Base-by-base conservation (phyloP, 2,797 vertebrate genomes). In the Danionella dracula region DNA sequence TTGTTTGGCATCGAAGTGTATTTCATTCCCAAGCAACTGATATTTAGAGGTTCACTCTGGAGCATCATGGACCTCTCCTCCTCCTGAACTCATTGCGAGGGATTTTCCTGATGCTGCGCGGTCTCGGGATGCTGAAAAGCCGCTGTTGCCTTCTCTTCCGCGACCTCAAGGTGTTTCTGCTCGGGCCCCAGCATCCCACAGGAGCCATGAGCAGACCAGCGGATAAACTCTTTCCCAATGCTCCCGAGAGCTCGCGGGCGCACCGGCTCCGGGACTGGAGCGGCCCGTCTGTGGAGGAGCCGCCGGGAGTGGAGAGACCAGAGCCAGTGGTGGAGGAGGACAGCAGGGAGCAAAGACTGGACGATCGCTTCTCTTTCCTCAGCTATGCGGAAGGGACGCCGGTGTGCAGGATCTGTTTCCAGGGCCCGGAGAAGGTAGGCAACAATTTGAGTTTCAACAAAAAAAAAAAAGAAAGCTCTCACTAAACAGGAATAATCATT, bases 371-470 rank as follows among this genome's bases (percentile, higher is more conserved):
- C 82, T 99, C 96, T 34, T 87, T 98, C 75, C 93, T 90, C 82
- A 98, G 95, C 87, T 96, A 93, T 80, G 87, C 94, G 66, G 95
- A 96, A 77, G 96, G 96, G 64, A 96, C 96, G 21, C 97, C 95
- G 0, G 87, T 96, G 78, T 99, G 96, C 85, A 93, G 96, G 84
- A 99, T 99, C 89, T 99, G 97, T 83, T 99, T 99, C 86, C 96
- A 99, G 82, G 97, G 97, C 45, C 93, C 96, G 1, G 97, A 99
- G 73, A 93, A 98, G 87, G 96, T 98, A 86, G 90, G 94, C 82
- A 41, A 19, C 31, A 31, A 31, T 17, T 41, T 7, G 19, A 10
- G 40, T 19, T 27, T 17, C 38, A 50, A 11, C 9, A 34, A 57
- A 29, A 17, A 53, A 11, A 12, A 27, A 3, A 27, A 27, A 6